Conservation (phyloP, 2,113 vertebrate species). For the Ramphastos sulfuratus region DNA sequence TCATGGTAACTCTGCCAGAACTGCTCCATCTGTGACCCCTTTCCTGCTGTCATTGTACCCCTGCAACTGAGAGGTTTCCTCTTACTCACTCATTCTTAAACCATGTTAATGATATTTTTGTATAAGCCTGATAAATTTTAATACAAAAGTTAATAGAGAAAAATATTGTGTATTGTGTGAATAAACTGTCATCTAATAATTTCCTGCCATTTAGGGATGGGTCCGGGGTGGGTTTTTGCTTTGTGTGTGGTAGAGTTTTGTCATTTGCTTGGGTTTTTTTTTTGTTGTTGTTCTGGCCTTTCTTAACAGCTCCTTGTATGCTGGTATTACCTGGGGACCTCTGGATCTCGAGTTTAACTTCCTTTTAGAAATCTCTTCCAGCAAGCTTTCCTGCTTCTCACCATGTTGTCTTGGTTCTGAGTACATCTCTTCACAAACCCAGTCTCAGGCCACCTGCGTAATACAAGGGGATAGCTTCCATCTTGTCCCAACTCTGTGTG, state of each 20-base stretch:
- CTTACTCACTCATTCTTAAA: neutral
- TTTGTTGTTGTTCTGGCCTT: neutral
- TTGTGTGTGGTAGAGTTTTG: neutral
- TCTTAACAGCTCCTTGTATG: neutral
- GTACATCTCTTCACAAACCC: neutral
- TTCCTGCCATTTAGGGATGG: neutral
- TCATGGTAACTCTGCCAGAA: neutral
- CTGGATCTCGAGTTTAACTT: neutral
- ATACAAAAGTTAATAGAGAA: neutral
- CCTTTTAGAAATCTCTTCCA: neutral
- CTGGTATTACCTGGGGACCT: neutral
- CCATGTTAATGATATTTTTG: neutral
- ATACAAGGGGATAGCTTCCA: rapidly evolving
- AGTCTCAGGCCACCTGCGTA: rapidly evolving
- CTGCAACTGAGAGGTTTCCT: neutral
- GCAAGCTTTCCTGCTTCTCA: neutral
- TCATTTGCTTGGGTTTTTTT: neutral
- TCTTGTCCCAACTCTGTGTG: neutral
- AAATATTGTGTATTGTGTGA: neutral
- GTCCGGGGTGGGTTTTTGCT: neutral
- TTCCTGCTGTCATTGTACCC: neutral
- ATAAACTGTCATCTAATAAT: neutral
- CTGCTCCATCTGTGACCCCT: constrained; percentile 16
- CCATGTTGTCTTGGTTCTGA: neutral
- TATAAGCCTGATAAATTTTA: neutral